A percentile compares a stretch with the other conserved stretches of the same genome.
Evolutionary conservation across 2,888 invertebrate species (phyloP).

Genomic region (Spilosoma lubricipeda): DNA sequence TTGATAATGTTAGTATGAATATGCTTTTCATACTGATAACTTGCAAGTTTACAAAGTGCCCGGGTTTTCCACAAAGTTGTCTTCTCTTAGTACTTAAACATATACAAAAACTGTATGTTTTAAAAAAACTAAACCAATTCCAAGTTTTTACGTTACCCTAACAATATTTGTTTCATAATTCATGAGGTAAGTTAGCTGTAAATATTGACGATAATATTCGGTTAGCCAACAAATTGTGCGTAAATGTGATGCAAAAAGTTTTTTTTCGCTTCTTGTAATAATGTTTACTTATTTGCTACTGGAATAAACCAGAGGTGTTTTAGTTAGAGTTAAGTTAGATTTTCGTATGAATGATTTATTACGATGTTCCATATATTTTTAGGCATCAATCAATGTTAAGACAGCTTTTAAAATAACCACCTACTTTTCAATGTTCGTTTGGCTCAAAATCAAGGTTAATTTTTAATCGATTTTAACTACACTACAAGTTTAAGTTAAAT

Average conservation of each 20-base stretch:
- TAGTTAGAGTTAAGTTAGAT: slow-evolving; percentile 21
- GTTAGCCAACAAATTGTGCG: slow-evolving; percentile 11
- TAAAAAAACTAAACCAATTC: neutral
- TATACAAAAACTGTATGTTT: neutral
- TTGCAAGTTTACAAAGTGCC: neutral
- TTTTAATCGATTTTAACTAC: neutral
- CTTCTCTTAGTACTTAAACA: neutral
- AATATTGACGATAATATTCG: slow-evolving; percentile 12
- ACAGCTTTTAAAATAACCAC: neutral
- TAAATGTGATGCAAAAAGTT: slow-evolving; percentile 12
- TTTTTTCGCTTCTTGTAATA: slow-evolving; percentile 9
- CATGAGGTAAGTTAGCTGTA: slow-evolving; percentile 11
- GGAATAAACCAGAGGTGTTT: neutral
- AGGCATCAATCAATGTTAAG: neutral
- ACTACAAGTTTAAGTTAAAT: neutral
- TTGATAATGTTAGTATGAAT: too few relatives aligned
- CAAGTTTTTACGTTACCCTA: slow-evolving; percentile 3
- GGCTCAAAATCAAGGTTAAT: neutral
- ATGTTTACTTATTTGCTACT: slow-evolving; percentile 33
- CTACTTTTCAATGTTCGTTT: neutral
- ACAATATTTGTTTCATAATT: slow-evolving; percentile 11
- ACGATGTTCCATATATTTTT: slow-evolving; percentile 23
- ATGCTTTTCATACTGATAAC: neutral
- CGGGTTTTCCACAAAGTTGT: neutral
- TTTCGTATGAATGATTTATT: slow-evolving; percentile 43